Evolutionary conservation across 1,140 invertebrate genomes (phyloP).

Genomic region (Schmidtea mediterranea): DNA sequence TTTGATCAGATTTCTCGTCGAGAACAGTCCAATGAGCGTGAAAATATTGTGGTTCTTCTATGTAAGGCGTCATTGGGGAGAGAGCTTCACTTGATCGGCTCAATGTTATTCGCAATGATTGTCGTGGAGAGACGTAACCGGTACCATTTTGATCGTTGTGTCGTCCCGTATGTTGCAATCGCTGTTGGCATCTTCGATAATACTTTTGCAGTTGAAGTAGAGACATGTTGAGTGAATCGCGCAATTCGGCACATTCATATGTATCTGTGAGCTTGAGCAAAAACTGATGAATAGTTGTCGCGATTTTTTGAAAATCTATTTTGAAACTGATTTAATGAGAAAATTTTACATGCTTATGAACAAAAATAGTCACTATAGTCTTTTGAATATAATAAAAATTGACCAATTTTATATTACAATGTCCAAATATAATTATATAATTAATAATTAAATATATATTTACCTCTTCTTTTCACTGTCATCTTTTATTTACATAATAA

Average conservation of each 20-base stretch:
- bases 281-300: constrained; percentile 26
- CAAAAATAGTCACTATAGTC: too few species aligned
- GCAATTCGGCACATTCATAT: constrained; percentile 22
- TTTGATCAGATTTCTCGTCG: neutral
- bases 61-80: constrained; percentile 26
- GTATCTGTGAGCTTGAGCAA: constrained; percentile 24
- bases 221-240: constrained; percentile 22
- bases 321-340: constrained; percentile 6
- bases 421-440: too few species aligned
- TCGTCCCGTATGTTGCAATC: constrained; percentile 8
- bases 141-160: neutral
- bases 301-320: constrained; percentile 26
- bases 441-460: too few species aligned
- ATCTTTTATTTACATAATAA: neutral
- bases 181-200: constrained; percentile 17
- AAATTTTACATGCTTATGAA: neutral
- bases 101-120: neutral
- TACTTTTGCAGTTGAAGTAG: constrained; percentile 25
- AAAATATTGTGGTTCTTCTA: constrained; percentile 5
- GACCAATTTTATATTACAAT: too few species aligned
- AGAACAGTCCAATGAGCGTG: neutral
- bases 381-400: too few species aligned
- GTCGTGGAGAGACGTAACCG: constrained; percentile 5
- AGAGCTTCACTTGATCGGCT: constrained; percentile 13
- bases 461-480: too few species aligned